These are phyloP conservation scores for Leptopterna dolabrata DNA, from an alignment of 2,888 invertebrate genomes.

Conservation along the genomic window DNA sequence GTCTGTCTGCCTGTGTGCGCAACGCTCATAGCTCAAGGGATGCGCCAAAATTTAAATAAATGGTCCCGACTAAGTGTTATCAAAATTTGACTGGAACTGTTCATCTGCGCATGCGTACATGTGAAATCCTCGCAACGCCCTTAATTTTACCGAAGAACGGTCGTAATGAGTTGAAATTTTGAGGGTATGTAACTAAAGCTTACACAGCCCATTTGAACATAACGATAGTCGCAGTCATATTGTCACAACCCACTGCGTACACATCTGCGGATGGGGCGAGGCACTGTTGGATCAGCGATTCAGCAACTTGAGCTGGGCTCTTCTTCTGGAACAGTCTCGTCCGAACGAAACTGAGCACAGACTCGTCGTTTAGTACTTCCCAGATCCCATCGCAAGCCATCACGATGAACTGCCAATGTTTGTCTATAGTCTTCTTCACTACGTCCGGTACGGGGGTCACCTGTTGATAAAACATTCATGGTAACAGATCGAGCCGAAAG, in stretches of 20 bases:
- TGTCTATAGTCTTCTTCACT: conserved; percentile 79
- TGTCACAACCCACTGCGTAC: conserved; percentile 96
- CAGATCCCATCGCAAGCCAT: conserved; percentile 99
- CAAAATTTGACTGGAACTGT: too few relatives aligned
- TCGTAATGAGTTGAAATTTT: too few relatives aligned
- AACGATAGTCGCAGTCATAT: conserved; percentile 95
- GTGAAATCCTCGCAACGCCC: too few relatives aligned
- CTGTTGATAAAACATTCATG: background rate
- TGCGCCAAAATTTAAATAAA: too few relatives aligned
- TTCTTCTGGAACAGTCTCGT: conserved; percentile 78
- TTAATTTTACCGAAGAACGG: too few relatives aligned
- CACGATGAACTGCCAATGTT: conserved; percentile 96
- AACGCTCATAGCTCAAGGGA: too few relatives aligned
- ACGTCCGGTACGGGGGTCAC: conserved; percentile 89
- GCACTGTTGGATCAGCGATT: conserved; percentile 92
- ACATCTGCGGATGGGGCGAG: conserved; percentile 95
- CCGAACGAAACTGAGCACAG: conserved; percentile 90
- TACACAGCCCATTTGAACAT: conserved; percentile 37
- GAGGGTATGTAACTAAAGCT: background rate
- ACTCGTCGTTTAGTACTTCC: conserved; percentile 96
- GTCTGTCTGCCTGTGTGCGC: too few relatives aligned
- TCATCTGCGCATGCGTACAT: too few relatives aligned
- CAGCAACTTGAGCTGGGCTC: conserved; percentile 93
- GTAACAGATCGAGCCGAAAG: too few relatives aligned
- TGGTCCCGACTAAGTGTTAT: too few relatives aligned